A percentile compares a stretch with the other conserved stretches of the same genome.
These are phyloP conservation scores for Falco concolor DNA, from an alignment of 2,797 vertebrate genomes.

Conservation along the genomic window DNA sequence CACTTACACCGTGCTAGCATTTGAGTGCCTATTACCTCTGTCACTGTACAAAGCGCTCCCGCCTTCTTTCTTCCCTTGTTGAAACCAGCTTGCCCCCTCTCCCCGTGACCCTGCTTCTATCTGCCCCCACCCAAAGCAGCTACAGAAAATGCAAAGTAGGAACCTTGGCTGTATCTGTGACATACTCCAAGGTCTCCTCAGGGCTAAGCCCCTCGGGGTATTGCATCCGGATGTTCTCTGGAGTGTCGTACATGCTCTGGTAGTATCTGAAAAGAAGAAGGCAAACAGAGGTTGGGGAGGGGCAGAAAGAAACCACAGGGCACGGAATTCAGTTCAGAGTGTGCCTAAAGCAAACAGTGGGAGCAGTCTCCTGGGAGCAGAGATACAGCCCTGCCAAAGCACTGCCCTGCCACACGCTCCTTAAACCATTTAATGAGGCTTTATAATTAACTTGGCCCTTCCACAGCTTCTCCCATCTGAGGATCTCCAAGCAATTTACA, in stretches of 20 bases:
- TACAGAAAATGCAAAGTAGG: not conserved
- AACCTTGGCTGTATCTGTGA: conserved; percentile 85
- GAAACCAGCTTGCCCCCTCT: not conserved
- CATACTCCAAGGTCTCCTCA: conserved; percentile 79
- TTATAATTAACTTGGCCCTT: conserved; percentile 54
- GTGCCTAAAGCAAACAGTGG: not conserved
- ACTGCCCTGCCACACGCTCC: not conserved
- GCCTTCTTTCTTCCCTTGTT: not conserved
- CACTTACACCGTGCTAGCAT: rapidly evolving
- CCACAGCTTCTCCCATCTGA: conserved; percentile 46
- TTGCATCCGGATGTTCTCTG: conserved; percentile 77
- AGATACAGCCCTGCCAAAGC: not conserved
- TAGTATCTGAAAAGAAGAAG: conserved; percentile 79
- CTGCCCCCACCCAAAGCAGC: not conserved
- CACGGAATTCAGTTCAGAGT: not conserved
- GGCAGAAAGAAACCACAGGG: not conserved
- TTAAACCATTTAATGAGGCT: conserved; percentile 39
- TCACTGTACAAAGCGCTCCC: not conserved
- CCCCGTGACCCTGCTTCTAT: not conserved
- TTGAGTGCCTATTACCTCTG: not conserved
- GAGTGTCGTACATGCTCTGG: conserved; percentile 87
- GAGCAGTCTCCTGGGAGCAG: not conserved
- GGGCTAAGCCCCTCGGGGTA: conserved; percentile 79
- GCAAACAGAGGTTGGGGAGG: not conserved
- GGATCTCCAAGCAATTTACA: not conserved